Evolutionary conservation across 64 coral and sea anemone genomes (phyloP).

Genomic region (Dendrophyllia cribrosa): DNA sequence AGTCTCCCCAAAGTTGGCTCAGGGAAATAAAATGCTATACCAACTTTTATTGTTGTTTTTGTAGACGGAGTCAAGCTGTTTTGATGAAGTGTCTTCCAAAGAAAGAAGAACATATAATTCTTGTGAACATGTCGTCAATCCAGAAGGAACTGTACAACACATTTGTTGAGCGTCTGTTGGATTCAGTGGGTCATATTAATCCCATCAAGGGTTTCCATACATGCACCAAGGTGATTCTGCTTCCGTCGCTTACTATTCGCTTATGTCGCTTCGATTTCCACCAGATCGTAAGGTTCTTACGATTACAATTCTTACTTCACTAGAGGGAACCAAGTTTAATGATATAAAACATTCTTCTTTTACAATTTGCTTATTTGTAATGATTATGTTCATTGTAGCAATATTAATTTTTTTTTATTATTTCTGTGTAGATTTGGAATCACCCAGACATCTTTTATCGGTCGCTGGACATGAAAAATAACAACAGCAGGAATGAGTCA

Average conservation of each 20-base stretch:
- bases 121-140: constrained; percentile 87
- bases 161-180: constrained; percentile 64
- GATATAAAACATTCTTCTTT: no score
- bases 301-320: no score
- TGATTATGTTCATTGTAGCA: neutral
- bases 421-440: constrained; percentile 87
- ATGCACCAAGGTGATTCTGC: constrained; percentile 83
- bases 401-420: neutral
- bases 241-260: no score
- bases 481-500: constrained; percentile 77
- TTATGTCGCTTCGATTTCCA: no score
- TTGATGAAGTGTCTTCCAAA: constrained; percentile 69
- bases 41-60: neutral
- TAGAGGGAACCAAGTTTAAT: no score
- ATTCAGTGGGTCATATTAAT: constrained; percentile 82
- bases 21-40: no score
- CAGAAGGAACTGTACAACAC: constrained; percentile 84
- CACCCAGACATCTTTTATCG: constrained; percentile 91
- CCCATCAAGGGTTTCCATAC: constrained; percentile 94
- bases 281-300: no score
- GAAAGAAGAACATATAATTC: constrained; percentile 92
- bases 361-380: neutral
- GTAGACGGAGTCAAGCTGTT: constrained; percentile 93
- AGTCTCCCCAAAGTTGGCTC: no score
- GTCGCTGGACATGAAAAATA: constrained; percentile 78